Evolutionary conservation across 2,888 invertebrate genomes (phyloP).

Genomic region (Prosopocoilus inquinatus): DNA sequence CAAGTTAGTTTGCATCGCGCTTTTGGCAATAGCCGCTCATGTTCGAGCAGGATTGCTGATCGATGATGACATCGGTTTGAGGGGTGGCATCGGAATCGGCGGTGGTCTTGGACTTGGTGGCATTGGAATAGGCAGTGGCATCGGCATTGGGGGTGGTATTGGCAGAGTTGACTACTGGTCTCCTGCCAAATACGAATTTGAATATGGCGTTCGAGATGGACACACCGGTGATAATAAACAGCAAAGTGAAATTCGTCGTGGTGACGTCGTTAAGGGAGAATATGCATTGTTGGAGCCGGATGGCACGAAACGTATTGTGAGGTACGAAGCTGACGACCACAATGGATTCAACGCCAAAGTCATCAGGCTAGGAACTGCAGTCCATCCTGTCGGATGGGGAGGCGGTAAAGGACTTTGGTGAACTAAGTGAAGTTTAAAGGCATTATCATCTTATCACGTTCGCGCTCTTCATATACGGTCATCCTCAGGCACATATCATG

Average conservation of each 20-base stretch:
- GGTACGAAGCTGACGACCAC: conserved; percentile 48
- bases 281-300: conserved; percentile 50
- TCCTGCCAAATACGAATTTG: conserved; percentile 49
- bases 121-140: background rate
- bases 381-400: conserved; percentile 5
- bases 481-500: background rate
- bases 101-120: too few relatives aligned
- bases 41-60: too few relatives aligned
- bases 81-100: too few relatives aligned
- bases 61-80: too few relatives aligned
- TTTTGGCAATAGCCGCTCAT: too few relatives aligned
- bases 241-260: conserved; percentile 48
- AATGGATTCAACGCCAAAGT: conserved; percentile 47
- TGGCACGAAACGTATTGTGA: conserved; percentile 47
- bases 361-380: conserved; percentile 13
- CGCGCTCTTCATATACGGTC: too few relatives aligned
- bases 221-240: conserved; percentile 51
- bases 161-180: conserved; percentile 30
- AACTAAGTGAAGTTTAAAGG: too few relatives aligned
- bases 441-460: too few relatives aligned
- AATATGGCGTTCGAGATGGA: conserved; percentile 48
- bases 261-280: conserved; percentile 47
- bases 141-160: conserved; percentile 2
- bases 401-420: background rate
- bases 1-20: too few relatives aligned